Evolutionary conservation across 2,888 invertebrate genomes (phyloP), one percentile per base, ranked within the genome.

Genomic region (Dicycla oo): DNA sequence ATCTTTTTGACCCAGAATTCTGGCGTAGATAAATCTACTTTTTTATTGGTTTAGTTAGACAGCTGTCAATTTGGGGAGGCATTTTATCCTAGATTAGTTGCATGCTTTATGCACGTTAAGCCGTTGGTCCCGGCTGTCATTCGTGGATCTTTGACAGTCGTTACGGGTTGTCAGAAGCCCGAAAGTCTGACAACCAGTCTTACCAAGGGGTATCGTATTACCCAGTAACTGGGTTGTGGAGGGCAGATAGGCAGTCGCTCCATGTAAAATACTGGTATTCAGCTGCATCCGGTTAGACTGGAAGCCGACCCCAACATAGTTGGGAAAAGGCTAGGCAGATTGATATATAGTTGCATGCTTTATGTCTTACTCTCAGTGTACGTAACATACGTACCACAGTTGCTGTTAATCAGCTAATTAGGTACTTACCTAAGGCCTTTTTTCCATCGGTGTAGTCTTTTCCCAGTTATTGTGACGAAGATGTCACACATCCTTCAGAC

Each of bases 1-100:
- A 78, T 72, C 54, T 60, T 70, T 78, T 73, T 82, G 75, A 75
- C 75, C 79, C 79, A 75, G 30, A 81, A 82, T 64, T 66, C 38
- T 30, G 56, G 38, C 34, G 43, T 40, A 34, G n/a, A 15, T 57
- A 20, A 34, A 71, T 45, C n/a, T n/a, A 6, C 13, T 7, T 51
- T 61, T 66, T 60, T 58, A 43, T 47, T 63, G 58, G 13, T 53
- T 38, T 20, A 34, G 34, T 34, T 34, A 47, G n/a, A 51, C 30
- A 20, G 20, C 30, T 43, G 43, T 60, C 5, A 30, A 53, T 72
- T 78, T 63, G n/a, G 15, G 40, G 8, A 53, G 10, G 18, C 11
- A 30, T 3, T 40, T 47, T 30, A n/a, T 47, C 18, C n/a, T 54
- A 11, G 40, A 3, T 61, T 7, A 0, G 10, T 56, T 60, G 38